phyloP scores from a whole-genome alignment of 2,797 vertebrate genomes.

The Acipenser ruthenus region DNA sequence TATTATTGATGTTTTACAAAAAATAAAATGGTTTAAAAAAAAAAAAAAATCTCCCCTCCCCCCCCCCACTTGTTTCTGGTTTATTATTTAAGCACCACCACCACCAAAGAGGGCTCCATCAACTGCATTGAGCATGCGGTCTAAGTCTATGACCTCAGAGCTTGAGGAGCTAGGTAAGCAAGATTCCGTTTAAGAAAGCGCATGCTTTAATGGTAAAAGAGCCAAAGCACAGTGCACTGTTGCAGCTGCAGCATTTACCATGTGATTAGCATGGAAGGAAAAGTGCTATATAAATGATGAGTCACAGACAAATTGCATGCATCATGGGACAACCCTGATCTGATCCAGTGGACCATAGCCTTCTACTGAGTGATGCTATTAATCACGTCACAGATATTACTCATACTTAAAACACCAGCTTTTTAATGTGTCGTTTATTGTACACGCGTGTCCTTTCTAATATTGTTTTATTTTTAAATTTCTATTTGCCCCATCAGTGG shows the following conservation, averaged over 20 bases:
- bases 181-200: constrained; percentile 12
- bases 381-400: not conserved
- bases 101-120: constrained; percentile 94
- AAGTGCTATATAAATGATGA: constrained; percentile 1
- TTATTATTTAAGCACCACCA: constrained; percentile 67
- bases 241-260: not conserved
- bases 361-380: not conserved
- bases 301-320: constrained; percentile 24
- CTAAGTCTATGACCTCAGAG: constrained; percentile 97
- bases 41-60: constrained; percentile 13
- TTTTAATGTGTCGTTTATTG: no score
- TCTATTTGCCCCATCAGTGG: constrained; percentile 70
- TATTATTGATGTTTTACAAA: no score
- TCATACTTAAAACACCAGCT: no score
- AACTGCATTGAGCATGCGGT: constrained; percentile 91
- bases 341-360: not conserved
- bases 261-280: constrained; percentile 2
- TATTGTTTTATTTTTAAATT: not conserved
- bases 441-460: no score
- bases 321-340: constrained; percentile 20
- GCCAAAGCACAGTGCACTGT: not conserved
- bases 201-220: constrained; percentile 8
- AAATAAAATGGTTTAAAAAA: not conserved
- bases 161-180: constrained; percentile 93
- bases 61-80: constrained; percentile 16